A percentile compares a stretch with the other conserved stretches of the same genome.
These are phyloP conservation scores for Jacana jacana DNA, from an alignment of 2,113 vertebrate species.

Conservation along the genomic window DNA sequence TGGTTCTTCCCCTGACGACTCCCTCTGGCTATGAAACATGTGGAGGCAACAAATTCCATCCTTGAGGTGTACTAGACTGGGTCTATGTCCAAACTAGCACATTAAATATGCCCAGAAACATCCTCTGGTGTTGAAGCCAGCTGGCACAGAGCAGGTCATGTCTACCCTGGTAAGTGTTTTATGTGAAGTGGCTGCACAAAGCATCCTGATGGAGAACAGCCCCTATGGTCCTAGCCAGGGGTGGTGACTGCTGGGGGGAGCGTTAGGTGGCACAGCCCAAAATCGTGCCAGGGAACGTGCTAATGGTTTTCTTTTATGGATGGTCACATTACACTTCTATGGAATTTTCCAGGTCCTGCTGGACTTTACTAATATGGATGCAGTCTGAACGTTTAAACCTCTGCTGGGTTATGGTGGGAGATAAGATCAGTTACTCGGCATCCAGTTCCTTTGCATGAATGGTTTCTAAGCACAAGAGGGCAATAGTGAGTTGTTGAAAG, in stretches of 20 bases:
- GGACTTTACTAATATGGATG: background rate
- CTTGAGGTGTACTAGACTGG: background rate
- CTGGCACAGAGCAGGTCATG: background rate
- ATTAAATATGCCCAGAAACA: background rate
- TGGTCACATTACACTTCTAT: background rate
- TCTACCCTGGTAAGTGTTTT: background rate
- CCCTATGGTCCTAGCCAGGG: background rate
- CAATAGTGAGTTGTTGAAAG: constrained; percentile 60
- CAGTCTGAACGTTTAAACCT: background rate
- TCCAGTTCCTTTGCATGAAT: background rate
- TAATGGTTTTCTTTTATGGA: background rate
- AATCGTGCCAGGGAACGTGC: background rate
- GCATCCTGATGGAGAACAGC: background rate
- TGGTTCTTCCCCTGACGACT: background rate
- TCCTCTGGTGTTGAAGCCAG: background rate
- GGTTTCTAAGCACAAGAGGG: constrained; percentile 65
- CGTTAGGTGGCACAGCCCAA: background rate
- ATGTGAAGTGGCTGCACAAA: background rate
- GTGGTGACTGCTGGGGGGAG: background rate
- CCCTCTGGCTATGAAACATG: background rate
- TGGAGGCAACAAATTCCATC: constrained; percentile 17
- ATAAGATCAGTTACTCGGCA: background rate
- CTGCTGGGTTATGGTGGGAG: background rate
- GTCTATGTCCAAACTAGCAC: background rate
- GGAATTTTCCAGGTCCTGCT: background rate